Evolutionary conservation across 35 echinoderm and acorn worm species (phyloP), one percentile per base, ranked within the genome.

Genomic region (Patiria miniata): DNA sequence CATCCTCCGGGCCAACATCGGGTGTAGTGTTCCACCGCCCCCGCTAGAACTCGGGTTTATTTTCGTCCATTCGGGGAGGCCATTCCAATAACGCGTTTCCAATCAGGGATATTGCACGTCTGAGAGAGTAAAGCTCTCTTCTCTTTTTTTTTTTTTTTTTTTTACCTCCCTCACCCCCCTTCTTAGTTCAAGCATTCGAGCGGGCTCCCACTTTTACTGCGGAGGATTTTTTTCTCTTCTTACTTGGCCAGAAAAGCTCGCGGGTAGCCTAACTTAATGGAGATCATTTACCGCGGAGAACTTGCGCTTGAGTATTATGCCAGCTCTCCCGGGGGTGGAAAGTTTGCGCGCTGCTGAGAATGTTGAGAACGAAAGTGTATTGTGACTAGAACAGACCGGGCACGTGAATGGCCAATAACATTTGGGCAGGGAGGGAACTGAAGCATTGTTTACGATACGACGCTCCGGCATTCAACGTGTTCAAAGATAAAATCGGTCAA

Each of bases 71-170:
- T 73, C 29, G 26, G 14, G 23, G 65, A 73, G 65, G 65, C 65
- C 65, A 73, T 73, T 73, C 65, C 65, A 73, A 73, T 73, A 73
- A 73, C 65, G 65, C 65, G 65, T 32, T 34, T 32, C 34, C 65
- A 73, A 73, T 73, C 65, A 73, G 29, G 65, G 65, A 73, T 73
- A 73, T 34, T 73, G 65, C 65, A 73, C 65, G 65, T 73, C 65
- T 8, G 26, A 73, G 21, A 14, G 26, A 32, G 65, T 15, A 34
- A 73, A 73, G 65, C 34, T 73, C 26, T 30, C 34, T 30, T 14
- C 14, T 60, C 57, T 0, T 60, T 7, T 18, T 14, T 59, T 0
- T 6, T 23, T 59, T 57, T n/a, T 57, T n/a, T 57, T n/a, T 73
- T 73, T 47, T 47, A 4, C 42, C 42, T 12, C 65, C 65, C 19